A percentile compares a stretch with the other conserved stretches of the same genome.
phyloP scores from a whole-genome alignment of 2,113 vertebrate species.

The Lota lota region DNA sequence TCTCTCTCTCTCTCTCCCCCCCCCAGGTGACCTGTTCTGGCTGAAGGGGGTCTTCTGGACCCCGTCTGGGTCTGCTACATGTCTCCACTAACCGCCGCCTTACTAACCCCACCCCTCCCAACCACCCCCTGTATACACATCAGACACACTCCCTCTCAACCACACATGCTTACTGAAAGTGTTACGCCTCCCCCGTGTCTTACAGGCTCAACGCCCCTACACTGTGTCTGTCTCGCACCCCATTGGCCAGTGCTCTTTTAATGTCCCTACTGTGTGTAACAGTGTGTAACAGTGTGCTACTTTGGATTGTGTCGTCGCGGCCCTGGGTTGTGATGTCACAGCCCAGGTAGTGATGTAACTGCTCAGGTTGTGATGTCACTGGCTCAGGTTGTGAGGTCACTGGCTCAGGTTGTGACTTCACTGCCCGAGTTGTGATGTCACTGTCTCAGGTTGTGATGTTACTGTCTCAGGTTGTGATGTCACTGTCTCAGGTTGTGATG shows the following conservation, averaged over 20 bases:
- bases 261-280: too few species aligned
- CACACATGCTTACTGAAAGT: too few species aligned
- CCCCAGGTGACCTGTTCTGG: constrained; percentile 20
- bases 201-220: too few species aligned
- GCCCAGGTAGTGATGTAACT: background rate
- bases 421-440: too few species aligned
- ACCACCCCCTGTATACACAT: background rate
- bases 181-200: too few species aligned
- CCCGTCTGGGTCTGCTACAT: constrained; percentile 25
- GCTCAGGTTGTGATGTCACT: background rate
- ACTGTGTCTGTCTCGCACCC: background rate
- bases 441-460: background rate
- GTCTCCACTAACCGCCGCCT: constrained; percentile 14
- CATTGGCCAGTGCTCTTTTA: background rate
- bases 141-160: background rate
- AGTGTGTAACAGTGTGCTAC: too few species aligned
- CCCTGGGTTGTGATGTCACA: background rate
- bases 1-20: too few species aligned
- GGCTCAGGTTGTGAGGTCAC: background rate
- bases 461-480: background rate
- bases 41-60: constrained; percentile 28
- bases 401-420: background rate
- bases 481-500: background rate
- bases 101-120: background rate
- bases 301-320: too few species aligned